Evolutionary conservation across 2,113 vertebrate species (phyloP).

Genomic region (Melozone crissalis): DNA sequence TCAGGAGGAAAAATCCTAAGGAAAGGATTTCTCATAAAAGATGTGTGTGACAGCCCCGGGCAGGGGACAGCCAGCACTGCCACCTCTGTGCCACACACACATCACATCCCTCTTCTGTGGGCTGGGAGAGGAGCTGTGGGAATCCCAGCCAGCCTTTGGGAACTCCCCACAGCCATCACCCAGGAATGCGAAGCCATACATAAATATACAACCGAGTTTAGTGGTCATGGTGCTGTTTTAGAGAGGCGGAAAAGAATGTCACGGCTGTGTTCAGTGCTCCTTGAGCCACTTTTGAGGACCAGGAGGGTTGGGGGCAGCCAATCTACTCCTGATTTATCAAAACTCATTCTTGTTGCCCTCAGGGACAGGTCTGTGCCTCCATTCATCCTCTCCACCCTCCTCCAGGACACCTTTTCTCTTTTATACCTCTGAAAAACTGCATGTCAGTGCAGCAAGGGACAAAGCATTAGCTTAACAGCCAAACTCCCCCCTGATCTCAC

Average conservation of each 20-base stretch:
- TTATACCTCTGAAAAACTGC: background rate
- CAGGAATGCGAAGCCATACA: background rate
- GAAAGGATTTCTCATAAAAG: no score
- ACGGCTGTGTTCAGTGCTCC: background rate
- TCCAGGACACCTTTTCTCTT: background rate
- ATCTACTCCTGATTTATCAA: background rate
- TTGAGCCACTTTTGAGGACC: background rate
- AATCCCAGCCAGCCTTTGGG: background rate
- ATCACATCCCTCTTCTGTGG: accelerated
- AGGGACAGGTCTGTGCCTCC: background rate
- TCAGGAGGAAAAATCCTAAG: no score
- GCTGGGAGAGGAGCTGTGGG: background rate
- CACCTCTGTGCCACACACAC: background rate
- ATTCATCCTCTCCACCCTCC: background rate
- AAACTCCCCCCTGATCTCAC: accelerated
- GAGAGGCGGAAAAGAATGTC: background rate
- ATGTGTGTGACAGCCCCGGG: no score
- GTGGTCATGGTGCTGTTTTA: background rate
- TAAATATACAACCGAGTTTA: accelerated
- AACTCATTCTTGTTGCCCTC: accelerated
- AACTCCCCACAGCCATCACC: background rate
- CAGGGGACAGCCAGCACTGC: background rate
- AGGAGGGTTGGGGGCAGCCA: background rate
- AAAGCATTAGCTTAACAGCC: background rate
- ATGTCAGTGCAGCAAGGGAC: background rate